Evolutionary conservation across 2,113 vertebrate genomes (phyloP).

Genomic region (Microtus oregoni): DNA sequence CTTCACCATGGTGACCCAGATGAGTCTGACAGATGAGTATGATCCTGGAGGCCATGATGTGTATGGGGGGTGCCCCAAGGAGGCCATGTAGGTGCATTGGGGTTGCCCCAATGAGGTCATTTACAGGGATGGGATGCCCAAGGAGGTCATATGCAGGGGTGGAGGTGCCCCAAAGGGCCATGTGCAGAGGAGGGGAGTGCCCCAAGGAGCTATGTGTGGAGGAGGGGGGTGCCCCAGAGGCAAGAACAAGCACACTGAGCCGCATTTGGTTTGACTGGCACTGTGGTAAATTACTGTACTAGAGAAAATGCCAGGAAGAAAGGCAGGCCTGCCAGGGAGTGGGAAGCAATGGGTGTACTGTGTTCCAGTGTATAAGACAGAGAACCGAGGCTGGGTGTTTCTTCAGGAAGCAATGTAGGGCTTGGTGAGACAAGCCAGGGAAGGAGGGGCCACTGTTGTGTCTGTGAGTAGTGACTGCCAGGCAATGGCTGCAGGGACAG

Average conservation of each 20-base stretch:
- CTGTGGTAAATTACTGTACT: background rate
- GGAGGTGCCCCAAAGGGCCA: no score
- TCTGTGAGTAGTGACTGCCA: background rate
- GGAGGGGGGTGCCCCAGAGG: background rate
- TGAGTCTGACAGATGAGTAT: background rate
- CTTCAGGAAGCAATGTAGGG: background rate
- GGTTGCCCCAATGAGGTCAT: no score
- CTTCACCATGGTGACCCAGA: background rate
- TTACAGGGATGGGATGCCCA: no score
- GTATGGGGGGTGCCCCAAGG: no score
- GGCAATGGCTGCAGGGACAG: background rate
- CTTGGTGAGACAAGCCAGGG: background rate
- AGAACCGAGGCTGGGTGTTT: background rate
- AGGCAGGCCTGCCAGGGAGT: background rate
- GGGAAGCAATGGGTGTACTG: background rate
- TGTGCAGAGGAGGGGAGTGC: background rate
- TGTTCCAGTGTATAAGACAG: background rate
- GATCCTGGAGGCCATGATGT: no score
- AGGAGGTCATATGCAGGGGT: no score
- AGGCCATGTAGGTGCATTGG: no score
- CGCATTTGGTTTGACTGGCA: background rate
- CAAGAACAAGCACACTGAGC: background rate
- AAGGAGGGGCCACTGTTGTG: background rate
- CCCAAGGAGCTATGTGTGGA: background rate
- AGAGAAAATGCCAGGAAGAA: background rate